Conservation (phyloP, 2,888 invertebrate species). For the Dioctria rufipes region DNA sequence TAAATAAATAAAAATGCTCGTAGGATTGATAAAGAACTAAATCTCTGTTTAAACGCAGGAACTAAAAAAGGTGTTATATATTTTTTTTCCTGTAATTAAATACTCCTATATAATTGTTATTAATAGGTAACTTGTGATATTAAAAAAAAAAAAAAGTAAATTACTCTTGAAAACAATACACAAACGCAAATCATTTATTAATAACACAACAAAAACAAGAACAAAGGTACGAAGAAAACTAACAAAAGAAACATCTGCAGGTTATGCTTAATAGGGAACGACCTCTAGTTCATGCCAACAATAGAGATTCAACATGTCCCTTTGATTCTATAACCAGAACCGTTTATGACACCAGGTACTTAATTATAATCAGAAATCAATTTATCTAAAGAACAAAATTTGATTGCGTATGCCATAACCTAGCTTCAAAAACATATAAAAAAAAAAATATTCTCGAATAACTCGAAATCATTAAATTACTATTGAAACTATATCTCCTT, state of each 20-base stretch:
- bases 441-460: slow-evolving; percentile 23
- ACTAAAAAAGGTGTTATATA: no score
- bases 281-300: slow-evolving; percentile 61
- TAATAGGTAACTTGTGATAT: no score
- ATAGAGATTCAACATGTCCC: slow-evolving; percentile 62
- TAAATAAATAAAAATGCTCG: no score
- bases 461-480: background rate
- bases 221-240: slow-evolving; percentile 48
- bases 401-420: background rate
- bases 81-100: no score
- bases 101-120: no score
- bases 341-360: slow-evolving; percentile 65
- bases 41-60: no score
- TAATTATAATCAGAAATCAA: slow-evolving; percentile 50
- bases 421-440: background rate
- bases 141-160: no score
- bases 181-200: background rate
- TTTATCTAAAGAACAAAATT: background rate
- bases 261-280: slow-evolving; percentile 69
- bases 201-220: slow-evolving; percentile 7
- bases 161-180: background rate
- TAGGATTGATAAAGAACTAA: no score
- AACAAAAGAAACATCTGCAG: slow-evolving; percentile 62
- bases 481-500: background rate
- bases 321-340: slow-evolving; percentile 64